These are phyloP conservation scores for Seriola aureovittata DNA, from an alignment of 2,113 vertebrate species.

Conservation along the genomic window DNA sequence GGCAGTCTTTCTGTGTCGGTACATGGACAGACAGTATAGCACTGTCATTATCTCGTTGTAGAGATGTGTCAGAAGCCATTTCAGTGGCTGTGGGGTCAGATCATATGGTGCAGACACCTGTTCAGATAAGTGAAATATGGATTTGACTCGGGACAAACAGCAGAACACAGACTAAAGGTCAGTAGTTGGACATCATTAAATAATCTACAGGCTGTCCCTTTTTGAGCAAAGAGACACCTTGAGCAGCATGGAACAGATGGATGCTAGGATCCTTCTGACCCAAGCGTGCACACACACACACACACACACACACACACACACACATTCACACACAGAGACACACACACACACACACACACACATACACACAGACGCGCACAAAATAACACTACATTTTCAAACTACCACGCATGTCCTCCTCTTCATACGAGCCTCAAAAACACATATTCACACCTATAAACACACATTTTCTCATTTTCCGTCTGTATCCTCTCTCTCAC, in stretches of 20 bases:
- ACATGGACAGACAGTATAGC: background rate
- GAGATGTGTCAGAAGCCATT: background rate
- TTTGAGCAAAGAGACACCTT: conserved; percentile 30
- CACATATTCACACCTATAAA: background rate
- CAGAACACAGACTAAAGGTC: conserved; percentile 31
- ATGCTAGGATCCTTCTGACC: background rate
- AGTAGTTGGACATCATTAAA: conserved; percentile 6
- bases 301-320: background rate
- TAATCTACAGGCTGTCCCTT: conserved; percentile 22
- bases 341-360: conserved; percentile 2
- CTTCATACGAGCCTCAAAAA: conserved; percentile 1
- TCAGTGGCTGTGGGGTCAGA: background rate
- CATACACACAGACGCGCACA: background rate
- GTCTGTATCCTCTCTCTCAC: background rate
- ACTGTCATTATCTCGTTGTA: background rate
- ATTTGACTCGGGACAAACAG: background rate
- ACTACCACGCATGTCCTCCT: background rate
- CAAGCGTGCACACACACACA: background rate
- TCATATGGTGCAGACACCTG: accelerated
- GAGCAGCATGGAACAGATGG: conserved; percentile 32
- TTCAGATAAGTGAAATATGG: background rate
- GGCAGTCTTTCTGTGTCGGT: background rate
- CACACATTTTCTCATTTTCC: conserved; percentile 5
- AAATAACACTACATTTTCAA: conserved; percentile 2
- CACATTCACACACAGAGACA: background rate